Percentiles rank a stretch among this genome's conserved stretches.
These are phyloP conservation scores for Clarias magur DNA, from an alignment of 2,113 vertebrate genomes.

Conservation along the genomic window DNA sequence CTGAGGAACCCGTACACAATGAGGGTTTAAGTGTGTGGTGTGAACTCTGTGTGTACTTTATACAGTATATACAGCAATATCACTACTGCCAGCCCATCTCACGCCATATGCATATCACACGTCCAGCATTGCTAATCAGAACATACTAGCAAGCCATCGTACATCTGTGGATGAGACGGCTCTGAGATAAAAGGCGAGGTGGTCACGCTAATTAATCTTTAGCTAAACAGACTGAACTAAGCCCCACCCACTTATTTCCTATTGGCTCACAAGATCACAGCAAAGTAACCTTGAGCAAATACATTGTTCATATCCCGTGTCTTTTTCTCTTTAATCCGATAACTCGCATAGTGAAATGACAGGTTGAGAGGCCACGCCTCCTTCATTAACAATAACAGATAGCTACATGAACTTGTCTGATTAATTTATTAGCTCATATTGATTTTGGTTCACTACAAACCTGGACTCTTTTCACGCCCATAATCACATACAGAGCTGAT, in stretches of 20 bases:
- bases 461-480: background rate
- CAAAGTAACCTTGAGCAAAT: background rate
- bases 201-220: background rate
- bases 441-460: background rate
- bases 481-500: background rate
- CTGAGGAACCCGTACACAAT: conserved; percentile 28
- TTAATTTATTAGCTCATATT: background rate
- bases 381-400: too few relatives aligned
- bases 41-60: background rate
- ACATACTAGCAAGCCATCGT: background rate
- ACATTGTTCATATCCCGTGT: background rate
- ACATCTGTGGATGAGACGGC: too few relatives aligned
- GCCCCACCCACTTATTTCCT: background rate
- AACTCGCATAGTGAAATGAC: background rate
- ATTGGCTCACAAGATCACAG: background rate
- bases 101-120: background rate
- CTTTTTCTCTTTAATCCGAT: background rate
- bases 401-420: too few relatives aligned
- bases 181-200: background rate
- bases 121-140: background rate
- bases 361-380: too few relatives aligned
- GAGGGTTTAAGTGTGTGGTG: conserved; percentile 28
- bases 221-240: background rate
- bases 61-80: background rate
- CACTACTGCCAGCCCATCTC: too few relatives aligned